Percentiles rank a stretch among this genome's conserved stretches.
phyloP scores from a whole-genome alignment of 2,888 invertebrate genomes.

The Cryptocheilus praepositus region DNA sequence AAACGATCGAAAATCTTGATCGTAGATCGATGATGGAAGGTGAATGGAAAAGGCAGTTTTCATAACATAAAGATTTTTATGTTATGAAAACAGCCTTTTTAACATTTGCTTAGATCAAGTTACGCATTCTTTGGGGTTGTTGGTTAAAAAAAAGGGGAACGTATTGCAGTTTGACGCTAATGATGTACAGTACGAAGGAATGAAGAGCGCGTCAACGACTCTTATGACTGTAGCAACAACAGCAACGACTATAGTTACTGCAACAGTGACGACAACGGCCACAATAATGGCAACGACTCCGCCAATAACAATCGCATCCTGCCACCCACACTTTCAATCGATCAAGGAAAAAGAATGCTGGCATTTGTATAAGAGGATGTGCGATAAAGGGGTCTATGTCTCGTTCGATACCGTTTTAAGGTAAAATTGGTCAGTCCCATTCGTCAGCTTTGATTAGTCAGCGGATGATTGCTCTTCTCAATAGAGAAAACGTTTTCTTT shows the following conservation, averaged over 20 bases:
- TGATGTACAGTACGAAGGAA: neutral
- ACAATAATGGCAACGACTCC: conserved; percentile 26
- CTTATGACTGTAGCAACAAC: conserved; percentile 14
- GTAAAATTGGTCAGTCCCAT: no score
- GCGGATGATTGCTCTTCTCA: neutral
- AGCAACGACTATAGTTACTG: conserved; percentile 12
- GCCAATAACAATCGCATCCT: neutral
- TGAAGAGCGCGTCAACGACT: neutral
- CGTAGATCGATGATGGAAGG: no score
- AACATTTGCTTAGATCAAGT: no score
- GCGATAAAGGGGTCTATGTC: conserved; percentile 81
- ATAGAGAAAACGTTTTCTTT: conserved; percentile 42
- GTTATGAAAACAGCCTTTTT: no score
- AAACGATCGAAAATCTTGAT: no score
- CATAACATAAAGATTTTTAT: no score
- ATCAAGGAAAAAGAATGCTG: conserved; percentile 81
- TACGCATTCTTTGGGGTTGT: no score
- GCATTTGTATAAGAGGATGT: conserved; percentile 82
- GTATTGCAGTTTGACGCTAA: no score
- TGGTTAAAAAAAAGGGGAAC: no score
- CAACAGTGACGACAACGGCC: neutral
- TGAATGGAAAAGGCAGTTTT: no score
- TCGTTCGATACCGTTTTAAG: conserved; percentile 82
- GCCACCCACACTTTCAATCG: conserved; percentile 76
- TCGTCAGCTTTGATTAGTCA: no score